phyloP scores from a whole-genome alignment of 2,888 invertebrate species.

The Aphidoletes aphidimyza region DNA sequence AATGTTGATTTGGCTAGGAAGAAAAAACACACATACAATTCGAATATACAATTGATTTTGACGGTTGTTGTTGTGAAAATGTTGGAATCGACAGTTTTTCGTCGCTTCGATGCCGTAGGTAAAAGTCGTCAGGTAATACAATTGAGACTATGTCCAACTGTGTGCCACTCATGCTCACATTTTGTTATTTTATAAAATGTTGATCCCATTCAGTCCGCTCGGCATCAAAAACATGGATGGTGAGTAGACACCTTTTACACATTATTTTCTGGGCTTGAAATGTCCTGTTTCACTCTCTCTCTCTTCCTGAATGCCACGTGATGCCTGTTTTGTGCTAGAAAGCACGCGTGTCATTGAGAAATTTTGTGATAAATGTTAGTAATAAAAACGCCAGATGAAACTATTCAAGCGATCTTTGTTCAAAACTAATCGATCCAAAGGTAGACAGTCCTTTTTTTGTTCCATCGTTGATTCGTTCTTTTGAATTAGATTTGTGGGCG shows the following conservation, averaged over 20 bases:
- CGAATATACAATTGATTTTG: too few species aligned
- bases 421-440: neutral
- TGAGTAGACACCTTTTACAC: neutral
- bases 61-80: too few species aligned
- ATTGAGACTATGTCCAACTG: neutral
- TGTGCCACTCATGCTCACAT: too few species aligned
- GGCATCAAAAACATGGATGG: too few species aligned
- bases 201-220: too few species aligned
- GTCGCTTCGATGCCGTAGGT: neutral
- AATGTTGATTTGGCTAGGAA: neutral
- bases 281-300: constrained; percentile 43
- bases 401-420: neutral
- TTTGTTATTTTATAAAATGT: neutral
- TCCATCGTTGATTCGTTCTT: neutral
- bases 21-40: neutral
- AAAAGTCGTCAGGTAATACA: neutral
- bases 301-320: constrained; percentile 6
- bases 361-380: neutral
- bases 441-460: neutral
- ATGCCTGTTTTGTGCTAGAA: neutral
- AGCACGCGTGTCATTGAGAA: constrained; percentile 19
- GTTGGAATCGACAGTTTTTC: too few species aligned
- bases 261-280: neutral
- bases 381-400: constrained; percentile 52
- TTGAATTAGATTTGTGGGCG: neutral